Evolutionary conservation across 2,113 vertebrate genomes (phyloP), one percentile per base, ranked within the genome.

Genomic region (Tragelaphus imberbis): DNA sequence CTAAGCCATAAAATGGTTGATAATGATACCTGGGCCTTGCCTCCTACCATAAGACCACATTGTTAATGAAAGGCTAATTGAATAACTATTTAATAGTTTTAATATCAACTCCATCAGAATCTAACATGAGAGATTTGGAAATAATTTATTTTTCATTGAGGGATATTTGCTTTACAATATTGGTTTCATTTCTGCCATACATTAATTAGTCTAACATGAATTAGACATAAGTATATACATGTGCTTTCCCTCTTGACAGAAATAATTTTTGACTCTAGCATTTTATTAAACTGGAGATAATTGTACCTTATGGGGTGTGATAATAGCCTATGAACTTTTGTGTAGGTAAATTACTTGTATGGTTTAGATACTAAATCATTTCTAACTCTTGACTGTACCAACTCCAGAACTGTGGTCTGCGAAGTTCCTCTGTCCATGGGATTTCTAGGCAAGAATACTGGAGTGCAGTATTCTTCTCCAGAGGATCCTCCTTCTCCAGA

Each of bases 1-100:
- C 28, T 36, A 3, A 14, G 15, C 6, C 28, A 2, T 30, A 12
- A 1, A 15, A 5, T 16, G 6, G 21, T 1, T 40, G 55, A 23
- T 28, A 28, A 19, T 15, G 30, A 21, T 12, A 8, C 19, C 2
- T 4, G 19, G 1, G 13, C 12, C 3, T 13, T 28, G 77, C 16
- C 23, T 49, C 36, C 49, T 49, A 28, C 13, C n/a, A 6, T 13
- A n/a, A 40, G 28, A 47, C 6, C 21, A 25, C 14, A 3, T 6
- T 84, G 28, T 4, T 10, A n/a, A 61, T 75, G 36, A 61, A 6
- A 68, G 5, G 21, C 21, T 30, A 13, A 33, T 68, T 80, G 23
- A 40, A 59, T 33, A 30, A 36, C 25, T 61, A n/a, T 33, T 81
- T 47, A 47, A 55, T 25, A 11, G 36, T 30, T 77, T 44, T 56